These are phyloP conservation scores for Tragelaphus buxtoni DNA, from an alignment of 2,113 vertebrate genomes.

Conservation along the genomic window DNA sequence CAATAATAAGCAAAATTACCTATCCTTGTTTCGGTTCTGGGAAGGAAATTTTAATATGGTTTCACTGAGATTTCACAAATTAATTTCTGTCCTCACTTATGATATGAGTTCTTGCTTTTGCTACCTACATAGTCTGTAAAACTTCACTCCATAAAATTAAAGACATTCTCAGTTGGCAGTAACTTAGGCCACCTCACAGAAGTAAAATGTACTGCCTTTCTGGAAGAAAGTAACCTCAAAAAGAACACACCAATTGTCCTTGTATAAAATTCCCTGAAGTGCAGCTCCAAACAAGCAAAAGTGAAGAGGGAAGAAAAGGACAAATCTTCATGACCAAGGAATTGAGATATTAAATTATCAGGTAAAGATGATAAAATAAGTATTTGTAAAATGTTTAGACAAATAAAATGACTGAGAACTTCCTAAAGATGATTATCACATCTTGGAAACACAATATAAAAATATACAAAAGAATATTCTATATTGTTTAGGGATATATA, in stretches of 20 bases:
- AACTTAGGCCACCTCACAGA: background rate
- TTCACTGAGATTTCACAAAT: background rate
- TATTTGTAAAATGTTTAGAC: background rate
- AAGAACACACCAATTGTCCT: background rate
- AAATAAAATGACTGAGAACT: background rate
- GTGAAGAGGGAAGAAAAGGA: background rate
- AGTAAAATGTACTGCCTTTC: background rate
- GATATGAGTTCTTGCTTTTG: background rate
- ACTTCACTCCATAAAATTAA: background rate
- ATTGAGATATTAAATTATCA: background rate
- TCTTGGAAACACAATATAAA: background rate
- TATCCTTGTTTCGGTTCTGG: background rate
- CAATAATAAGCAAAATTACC: background rate
- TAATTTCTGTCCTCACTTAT: background rate
- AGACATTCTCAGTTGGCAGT: background rate
- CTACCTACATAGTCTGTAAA: background rate
- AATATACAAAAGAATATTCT: background rate
- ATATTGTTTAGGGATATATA: background rate
- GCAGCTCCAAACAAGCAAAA: slow-evolving; percentile 6
- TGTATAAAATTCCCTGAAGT: background rate
- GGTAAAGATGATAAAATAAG: background rate
- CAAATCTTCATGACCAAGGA: background rate
- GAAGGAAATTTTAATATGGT: background rate
- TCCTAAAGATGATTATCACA: background rate
- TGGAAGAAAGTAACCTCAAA: background rate